Base-by-base conservation (phyloP, 2,797 vertebrate species). In the Austrolebias charrua region DNA sequence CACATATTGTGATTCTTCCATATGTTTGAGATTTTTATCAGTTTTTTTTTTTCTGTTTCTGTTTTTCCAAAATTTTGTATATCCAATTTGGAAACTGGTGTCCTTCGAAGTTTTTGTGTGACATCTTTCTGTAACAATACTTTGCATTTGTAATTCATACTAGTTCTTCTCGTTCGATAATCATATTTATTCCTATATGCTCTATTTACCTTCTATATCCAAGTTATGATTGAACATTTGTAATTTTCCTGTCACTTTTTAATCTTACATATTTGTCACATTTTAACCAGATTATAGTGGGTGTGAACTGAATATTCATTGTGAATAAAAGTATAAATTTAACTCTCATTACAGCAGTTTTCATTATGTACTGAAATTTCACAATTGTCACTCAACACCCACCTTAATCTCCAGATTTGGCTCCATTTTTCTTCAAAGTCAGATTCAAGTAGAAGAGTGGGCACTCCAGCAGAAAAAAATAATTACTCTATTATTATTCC, bases 361-460 rank as follows among this genome's bases (percentile, higher is more conserved):
- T 50, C 12, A 42, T 42, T 38, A 50, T 7, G 31, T 11, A 40
- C 35, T 60, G 33, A 20, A 6, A 11, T 35, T 45, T 35, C n/a
- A 28, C 49, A 24, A 59, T 14, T 24, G 16, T 29, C 58, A 49
- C 46, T 60, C 19, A 60, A 42, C 47, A 6, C 18, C 15, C 28
- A 43, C 56, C 7, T 3, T 49, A 45, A 56, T 56, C 55, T 44
- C 44, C 19, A 48, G 46, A 51, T 61, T 61, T 18, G 48, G 11
- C 16, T 60, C 35, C 58, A 19, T 29, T 28, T 14, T 29, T 14
- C 20, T 43, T n/a, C 19, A 29, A 48, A 33, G 35, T 48, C 6
- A 24, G 51, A 29, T 7, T n/a, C 2, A 11, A 50, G 19, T 12
- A 13, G 31, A 28, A 42, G 10, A 10, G 12, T 14, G 18, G 24